Percentiles rank a stretch among this genome's conserved stretches.
These are phyloP conservation scores for Caenorhabditis inopinata DNA, from an alignment of 1,140 invertebrate species.

Conservation along the genomic window DNA sequence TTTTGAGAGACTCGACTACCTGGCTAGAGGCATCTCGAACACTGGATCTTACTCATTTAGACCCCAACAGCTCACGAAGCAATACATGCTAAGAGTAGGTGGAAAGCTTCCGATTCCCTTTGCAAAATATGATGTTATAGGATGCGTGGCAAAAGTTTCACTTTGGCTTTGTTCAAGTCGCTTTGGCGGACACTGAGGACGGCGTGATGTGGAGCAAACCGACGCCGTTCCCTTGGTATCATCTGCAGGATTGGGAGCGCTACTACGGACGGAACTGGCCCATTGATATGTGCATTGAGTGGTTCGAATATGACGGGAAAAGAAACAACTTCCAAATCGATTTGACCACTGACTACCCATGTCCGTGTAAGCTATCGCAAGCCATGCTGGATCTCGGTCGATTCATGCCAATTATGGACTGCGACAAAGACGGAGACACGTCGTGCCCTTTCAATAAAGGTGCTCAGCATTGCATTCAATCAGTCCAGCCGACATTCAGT, in stretches of 20 bases:
- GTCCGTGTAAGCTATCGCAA: conserved; percentile 88
- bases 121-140: neutral
- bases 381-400: conserved; percentile 86
- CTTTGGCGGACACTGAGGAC: conserved; percentile 46
- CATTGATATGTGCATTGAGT: conserved; percentile 79
- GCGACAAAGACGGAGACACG: conserved; percentile 85
- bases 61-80: conserved; percentile 36
- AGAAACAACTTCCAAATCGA: conserved; percentile 51
- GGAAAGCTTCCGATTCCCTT: neutral
- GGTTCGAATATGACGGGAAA: conserved; percentile 79
- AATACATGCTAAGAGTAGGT: conserved; percentile 26
- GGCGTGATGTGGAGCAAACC: conserved; percentile 84
- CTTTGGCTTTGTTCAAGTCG: conserved; percentile 51
- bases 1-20: conserved; percentile 44
- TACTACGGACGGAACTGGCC: conserved; percentile 76
- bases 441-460: conserved; percentile 83
- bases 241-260: conserved; percentile 80
- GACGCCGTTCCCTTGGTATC: conserved; percentile 88
- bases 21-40: conserved; percentile 46
- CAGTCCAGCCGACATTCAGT: conserved; percentile 72
- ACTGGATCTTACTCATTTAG: conserved; percentile 45
- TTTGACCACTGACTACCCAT: conserved; percentile 70
- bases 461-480: conserved; percentile 86
- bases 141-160: conserved; percentile 48
- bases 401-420: conserved; percentile 84